Evolutionary conservation across 1,140 invertebrate genomes (phyloP).

Genomic region (Apocrypta bakeri): DNA sequence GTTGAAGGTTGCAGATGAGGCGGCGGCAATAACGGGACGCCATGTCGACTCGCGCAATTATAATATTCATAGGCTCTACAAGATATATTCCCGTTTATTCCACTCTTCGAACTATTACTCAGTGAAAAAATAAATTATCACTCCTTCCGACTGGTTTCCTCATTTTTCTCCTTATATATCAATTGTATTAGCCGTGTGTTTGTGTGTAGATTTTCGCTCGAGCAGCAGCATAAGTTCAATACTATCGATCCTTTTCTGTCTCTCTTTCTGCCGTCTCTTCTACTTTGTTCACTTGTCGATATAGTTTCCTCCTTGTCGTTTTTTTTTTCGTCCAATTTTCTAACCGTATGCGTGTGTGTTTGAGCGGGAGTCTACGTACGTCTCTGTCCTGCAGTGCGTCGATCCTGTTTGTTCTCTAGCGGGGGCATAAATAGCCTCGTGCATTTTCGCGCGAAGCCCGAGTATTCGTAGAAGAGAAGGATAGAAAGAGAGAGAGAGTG

Average conservation of each 20-base stretch:
- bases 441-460: background rate
- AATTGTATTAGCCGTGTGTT: constrained; percentile 55
- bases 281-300: background rate
- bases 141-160: constrained; percentile 60
- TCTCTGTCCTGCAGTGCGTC: background rate
- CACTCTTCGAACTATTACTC: constrained; percentile 61
- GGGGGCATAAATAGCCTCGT: background rate
- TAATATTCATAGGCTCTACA: constrained; percentile 74
- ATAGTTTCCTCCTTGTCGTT: background rate
- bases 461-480: background rate
- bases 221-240: background rate
- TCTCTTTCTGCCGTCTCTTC: constrained; percentile 46
- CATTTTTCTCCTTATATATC: constrained; percentile 64
- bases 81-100: constrained; percentile 73
- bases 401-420: background rate
- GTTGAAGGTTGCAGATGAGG: constrained; percentile 55
- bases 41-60: constrained; percentile 65
- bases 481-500: background rate
- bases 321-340: constrained; percentile 43
- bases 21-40: constrained; percentile 52
- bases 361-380: too few relatives aligned
- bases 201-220: constrained; percentile 52
- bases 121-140: constrained; percentile 77
- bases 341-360: background rate
- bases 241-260: background rate